Conservation (phyloP, 2,888 invertebrate genomes). For the Dendrolimus houi region DNA sequence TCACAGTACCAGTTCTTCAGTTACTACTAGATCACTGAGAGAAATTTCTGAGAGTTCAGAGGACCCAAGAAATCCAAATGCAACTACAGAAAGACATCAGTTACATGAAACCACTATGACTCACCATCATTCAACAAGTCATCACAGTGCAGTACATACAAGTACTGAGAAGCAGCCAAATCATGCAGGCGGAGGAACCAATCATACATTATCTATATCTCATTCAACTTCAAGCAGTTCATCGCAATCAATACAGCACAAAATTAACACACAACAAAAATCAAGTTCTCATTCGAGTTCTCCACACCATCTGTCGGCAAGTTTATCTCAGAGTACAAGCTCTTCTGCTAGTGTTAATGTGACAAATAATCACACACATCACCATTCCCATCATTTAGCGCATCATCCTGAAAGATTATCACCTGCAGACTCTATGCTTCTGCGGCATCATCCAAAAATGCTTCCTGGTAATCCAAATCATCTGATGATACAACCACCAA, state of each 20-base stretch:
- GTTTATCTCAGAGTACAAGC: constrained; percentile 71
- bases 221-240: constrained; percentile 82
- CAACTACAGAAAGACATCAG: constrained; percentile 76
- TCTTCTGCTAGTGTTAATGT: constrained; percentile 71
- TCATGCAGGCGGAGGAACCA: constrained; percentile 68
- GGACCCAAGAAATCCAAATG: constrained; percentile 61
- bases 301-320: constrained; percentile 73
- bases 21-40: constrained; percentile 80
- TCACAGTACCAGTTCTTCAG: constrained; percentile 82
- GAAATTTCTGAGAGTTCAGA: constrained; percentile 76
- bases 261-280: constrained; percentile 74
- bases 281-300: constrained; percentile 62
- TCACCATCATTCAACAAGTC: constrained; percentile 80
- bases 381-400: constrained; percentile 78
- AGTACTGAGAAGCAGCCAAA: constrained; percentile 78
- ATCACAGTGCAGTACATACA: constrained; percentile 79
- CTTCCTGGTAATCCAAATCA: constrained; percentile 76
- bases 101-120: constrained; percentile 80
- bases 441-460: constrained; percentile 71
- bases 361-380: constrained; percentile 80
- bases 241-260: constrained; percentile 79
- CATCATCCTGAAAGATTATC: constrained; percentile 82
- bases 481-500: constrained; percentile 80
- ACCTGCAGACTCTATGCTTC: constrained; percentile 74
- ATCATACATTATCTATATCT: constrained; percentile 79